These are phyloP conservation scores for Aspidoscelis tigris DNA, from an alignment of 2,113 vertebrate genomes.

Conservation along the genomic window DNA sequence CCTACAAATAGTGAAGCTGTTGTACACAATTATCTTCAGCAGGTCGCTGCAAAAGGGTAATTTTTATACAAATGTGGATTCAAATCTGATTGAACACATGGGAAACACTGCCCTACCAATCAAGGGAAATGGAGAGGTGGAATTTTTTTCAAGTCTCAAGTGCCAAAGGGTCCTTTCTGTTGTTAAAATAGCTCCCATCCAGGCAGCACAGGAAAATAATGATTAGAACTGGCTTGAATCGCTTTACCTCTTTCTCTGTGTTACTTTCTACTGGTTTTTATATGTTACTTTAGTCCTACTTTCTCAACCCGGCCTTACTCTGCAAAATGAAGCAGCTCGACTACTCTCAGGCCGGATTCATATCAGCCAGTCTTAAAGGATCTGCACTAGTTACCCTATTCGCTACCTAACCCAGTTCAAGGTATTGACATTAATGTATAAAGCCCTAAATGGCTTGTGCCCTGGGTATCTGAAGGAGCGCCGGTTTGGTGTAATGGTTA, in stretches of 20 bases:
- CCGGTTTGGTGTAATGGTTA: too few relatives aligned
- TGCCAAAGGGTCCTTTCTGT: background rate
- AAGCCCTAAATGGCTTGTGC: too few relatives aligned
- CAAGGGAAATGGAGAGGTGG: conserved; percentile 2
- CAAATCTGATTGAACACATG: conserved; percentile 14
- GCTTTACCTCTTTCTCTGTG: fast-evolving
- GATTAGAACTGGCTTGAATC: conserved; percentile 19
- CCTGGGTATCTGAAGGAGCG: too few relatives aligned
- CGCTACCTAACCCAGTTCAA: too few relatives aligned
- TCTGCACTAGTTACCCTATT: background rate
- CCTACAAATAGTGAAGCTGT: background rate
- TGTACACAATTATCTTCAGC: background rate
- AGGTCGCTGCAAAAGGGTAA: conserved; percentile 8
- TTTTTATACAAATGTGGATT: background rate
- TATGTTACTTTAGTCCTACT: background rate
- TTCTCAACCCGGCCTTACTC: background rate
- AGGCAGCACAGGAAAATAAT: conserved; percentile 13
- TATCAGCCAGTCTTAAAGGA: background rate
- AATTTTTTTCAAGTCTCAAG: background rate
- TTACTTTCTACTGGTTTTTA: background rate
- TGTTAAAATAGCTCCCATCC: conserved; percentile 7
- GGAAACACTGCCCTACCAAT: background rate
- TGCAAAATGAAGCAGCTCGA: background rate
- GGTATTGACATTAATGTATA: too few relatives aligned
- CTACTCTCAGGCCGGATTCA: background rate